Evolutionary conservation across 2,888 invertebrate species (phyloP), one percentile per base, ranked within the genome.

Genomic region (Blastobasis adustella): DNA sequence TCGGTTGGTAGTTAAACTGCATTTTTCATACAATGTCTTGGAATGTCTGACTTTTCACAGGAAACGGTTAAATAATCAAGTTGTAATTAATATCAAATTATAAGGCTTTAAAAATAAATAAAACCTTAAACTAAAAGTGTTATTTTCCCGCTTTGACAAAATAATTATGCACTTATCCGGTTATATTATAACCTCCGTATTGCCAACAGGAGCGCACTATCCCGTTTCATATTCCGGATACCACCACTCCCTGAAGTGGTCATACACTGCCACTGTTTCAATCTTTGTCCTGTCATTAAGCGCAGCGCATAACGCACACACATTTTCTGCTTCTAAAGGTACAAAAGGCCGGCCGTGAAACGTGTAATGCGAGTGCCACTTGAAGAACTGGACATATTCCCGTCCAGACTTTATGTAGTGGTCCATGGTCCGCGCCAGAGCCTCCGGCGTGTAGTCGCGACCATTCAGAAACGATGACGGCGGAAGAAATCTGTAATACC

Each of bases 401-500:
- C 61, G 58, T 0, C 75, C 75, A 0, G 67, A 67, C 0, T 54
- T 58, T 23, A 79, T 78, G 4, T 79, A 54, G 0, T 55, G 56
- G 9, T 68, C 63, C 54, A 87, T 79, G 5, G 59, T 60, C 0
- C 58, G 55, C 0, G 84, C 85, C 10, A 84, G 52, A 0, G 71
- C 54, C 1, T 53, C 45, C 0, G 71, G 65, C 1, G 55, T 60
- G 4, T 63, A 56, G 4, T 59, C 61, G 0, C 60, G 60, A 0
- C 73, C 80, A 52, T 86, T 71, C 8, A 87, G 54, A 52, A 85
- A 87, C 0, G 85, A 81, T 0, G 73, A 74, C 0, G 82, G 85
- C 2, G 87, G 85, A 5, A 87, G 74, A 56, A 84, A 87, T 54
- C 86, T 87, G 76, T 2, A 70, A 66, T 41, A 7, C 5, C 5